Evolutionary conservation across 2,888 invertebrate species (phyloP), one percentile per base, ranked within the genome.

Genomic region (Coleophora flavipennella): DNA sequence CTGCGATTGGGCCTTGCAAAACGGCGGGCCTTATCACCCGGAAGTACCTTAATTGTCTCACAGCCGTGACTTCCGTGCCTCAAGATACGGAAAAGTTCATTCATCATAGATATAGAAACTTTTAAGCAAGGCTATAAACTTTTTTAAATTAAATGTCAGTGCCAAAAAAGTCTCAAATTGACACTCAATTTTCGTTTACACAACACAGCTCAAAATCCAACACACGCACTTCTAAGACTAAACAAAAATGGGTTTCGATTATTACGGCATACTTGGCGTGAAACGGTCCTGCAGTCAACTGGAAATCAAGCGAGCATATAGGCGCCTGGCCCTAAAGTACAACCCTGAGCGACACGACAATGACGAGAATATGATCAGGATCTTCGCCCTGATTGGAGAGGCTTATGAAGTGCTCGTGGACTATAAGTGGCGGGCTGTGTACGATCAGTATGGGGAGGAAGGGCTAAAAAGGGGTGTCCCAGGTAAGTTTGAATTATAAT

Each of bases 371-470:
- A 75, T 83, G 53, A 67, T 76, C 45, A 65, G 78, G 39, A 80
- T 89, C 49, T 91, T 92, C 64, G 68, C 86, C 2, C 71, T 90
- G 13, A 86, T 92, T 37, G 90, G 89, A 26, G 94, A 94, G 80
- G 93, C 94, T 0, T 95, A 90, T 64, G 94, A 94, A 56, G 90
- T 94, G 8, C 78, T 95, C 20, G 87, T 89, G 1, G 84, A 92
- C 67, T 88, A 91, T 32, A 74, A 89, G 45, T 77, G 76, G 44
- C 85, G 92, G 41, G 91, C 94, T 10, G 89, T 95, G 11, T 97
- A 92, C 76, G 95, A 96, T 72, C 93, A 94, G 58, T 96, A 92
- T 71, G 96, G 96, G 0, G 95, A 95, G 70, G 92, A 92, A 57
- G 95, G 95, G 0, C 79, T 96, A 33, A 94, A 94, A 66, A 87